These are phyloP conservation scores for Semnornis frantzii DNA, from an alignment of 2,113 vertebrate genomes.

Conservation along the genomic window DNA sequence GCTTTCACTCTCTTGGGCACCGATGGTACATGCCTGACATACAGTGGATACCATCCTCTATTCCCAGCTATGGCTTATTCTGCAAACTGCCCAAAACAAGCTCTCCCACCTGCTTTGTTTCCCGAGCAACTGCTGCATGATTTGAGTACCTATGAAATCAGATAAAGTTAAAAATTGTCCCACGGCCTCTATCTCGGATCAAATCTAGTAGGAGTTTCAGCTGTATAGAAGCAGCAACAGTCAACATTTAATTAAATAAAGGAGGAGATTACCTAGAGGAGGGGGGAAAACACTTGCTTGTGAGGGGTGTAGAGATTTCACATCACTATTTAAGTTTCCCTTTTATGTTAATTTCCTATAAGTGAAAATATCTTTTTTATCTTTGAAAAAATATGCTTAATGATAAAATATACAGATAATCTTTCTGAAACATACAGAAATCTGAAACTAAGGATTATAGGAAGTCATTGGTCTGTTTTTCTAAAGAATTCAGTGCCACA, in stretches of 20 bases:
- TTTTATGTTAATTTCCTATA: background rate
- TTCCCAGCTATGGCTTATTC: background rate
- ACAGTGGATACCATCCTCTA: background rate
- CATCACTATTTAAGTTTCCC: background rate
- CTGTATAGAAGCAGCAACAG: background rate
- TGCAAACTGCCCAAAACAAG: background rate
- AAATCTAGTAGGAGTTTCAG: background rate
- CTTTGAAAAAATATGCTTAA: background rate
- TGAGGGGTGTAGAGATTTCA: background rate
- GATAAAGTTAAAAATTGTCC: background rate
- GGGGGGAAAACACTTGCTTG: background rate
- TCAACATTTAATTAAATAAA: background rate
- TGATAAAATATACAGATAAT: accelerated
- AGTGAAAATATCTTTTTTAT: background rate
- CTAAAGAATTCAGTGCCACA: background rate
- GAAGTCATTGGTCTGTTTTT: background rate
- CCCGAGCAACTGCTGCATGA: background rate
- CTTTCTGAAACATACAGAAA: background rate
- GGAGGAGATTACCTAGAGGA: too few species aligned
- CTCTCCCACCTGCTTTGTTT: background rate
- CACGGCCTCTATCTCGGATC: background rate
- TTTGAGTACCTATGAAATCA: background rate
- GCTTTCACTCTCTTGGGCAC: background rate
- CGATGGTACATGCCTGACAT: background rate
- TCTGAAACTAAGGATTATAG: background rate